Conservation (phyloP, 2,888 invertebrate species). For the Dinocampus coccinellae region DNA sequence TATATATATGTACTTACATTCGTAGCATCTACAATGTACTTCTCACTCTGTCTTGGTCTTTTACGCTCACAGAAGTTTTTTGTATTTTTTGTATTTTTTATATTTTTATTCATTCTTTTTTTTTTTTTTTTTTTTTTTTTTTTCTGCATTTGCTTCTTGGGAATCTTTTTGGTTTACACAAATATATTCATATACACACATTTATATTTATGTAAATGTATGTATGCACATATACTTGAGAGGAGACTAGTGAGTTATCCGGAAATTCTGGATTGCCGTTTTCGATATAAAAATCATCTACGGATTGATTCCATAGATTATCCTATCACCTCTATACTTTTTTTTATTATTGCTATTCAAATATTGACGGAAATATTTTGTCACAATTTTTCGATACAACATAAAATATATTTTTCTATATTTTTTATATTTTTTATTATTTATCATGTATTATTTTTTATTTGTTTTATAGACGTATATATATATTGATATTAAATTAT, state of each 20-base stretch:
- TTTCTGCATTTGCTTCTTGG: constrained; percentile 5
- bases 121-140: background rate
- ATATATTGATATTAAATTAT: too few relatives aligned
- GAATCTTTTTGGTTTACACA: background rate
- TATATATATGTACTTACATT: constrained; percentile 3
- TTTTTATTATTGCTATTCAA: background rate
- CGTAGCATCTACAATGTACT: background rate
- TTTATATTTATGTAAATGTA: background rate
- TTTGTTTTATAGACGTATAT: too few relatives aligned
- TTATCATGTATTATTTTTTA: background rate
- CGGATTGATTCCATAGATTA: background rate
- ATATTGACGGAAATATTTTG: background rate
- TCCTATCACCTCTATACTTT: background rate
- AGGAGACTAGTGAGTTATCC: constrained; percentile 1
- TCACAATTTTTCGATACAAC: background rate
- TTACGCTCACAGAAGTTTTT: background rate
- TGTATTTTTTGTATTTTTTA: too few relatives aligned
- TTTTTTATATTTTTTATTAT: background rate
- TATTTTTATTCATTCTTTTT: too few relatives aligned
- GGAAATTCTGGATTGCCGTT: constrained; percentile 6
- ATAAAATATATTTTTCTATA: background rate
- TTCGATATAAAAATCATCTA: constrained; percentile 6
- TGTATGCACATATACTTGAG: background rate
- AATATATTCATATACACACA: constrained; percentile 20
- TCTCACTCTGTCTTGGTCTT: constrained; percentile 4